These are phyloP conservation scores for Pantherophis alleghaniensis DNA, from an alignment of 2,797 vertebrate genomes.

Conservation along the genomic window DNA sequence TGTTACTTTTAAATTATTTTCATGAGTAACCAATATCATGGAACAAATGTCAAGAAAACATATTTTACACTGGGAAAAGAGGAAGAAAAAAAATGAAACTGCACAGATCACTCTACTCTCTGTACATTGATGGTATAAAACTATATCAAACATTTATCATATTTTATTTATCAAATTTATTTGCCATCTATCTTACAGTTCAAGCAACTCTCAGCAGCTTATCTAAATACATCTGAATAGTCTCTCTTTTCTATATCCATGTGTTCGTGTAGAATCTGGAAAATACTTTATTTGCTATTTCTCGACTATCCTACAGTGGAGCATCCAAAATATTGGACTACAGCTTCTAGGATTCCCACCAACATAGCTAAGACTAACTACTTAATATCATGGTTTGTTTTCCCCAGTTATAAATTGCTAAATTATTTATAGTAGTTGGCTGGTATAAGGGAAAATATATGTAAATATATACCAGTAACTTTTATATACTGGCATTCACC, in stretches of 20 bases:
- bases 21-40: not conserved
- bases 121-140: not conserved
- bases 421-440: not conserved
- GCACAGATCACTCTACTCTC: not conserved
- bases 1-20: constrained; percentile 41
- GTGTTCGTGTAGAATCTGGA: not conserved
- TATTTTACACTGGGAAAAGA: constrained; percentile 2
- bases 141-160: not conserved
- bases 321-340: not conserved
- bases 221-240: constrained; percentile 8
- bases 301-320: not conserved
- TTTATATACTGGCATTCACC: not conserved
- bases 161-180: not conserved
- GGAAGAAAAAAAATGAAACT: not conserved
- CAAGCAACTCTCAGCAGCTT: not conserved
- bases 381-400: constrained; percentile 45
- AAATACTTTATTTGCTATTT: not conserved
- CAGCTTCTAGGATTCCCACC: not conserved
- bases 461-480: not conserved
- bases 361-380: not conserved
- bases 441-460: not conserved
- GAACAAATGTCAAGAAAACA: not conserved
- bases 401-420: not conserved
- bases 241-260: constrained; percentile 19
- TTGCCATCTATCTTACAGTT: not conserved